Percentiles rank a stretch among this genome's conserved stretches.
phyloP scores from a whole-genome alignment of 2,888 invertebrate genomes.

The Plebejus melissa region DNA sequence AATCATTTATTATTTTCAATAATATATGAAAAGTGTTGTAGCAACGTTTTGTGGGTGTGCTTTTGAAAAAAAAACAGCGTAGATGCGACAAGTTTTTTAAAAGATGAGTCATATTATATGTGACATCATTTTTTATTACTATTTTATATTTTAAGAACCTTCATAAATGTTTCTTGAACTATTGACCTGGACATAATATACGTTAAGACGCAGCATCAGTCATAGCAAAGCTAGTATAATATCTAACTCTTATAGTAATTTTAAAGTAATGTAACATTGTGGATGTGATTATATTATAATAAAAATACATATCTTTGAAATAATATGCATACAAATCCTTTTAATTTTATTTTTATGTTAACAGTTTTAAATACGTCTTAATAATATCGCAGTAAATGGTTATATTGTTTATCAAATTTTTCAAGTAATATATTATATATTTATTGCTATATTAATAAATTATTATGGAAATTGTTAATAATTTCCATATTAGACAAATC shows the following conservation, averaged over 20 bases:
- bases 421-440: too few species aligned
- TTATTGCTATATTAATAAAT: too few species aligned
- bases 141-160: constrained; percentile 34
- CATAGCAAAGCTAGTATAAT: neutral
- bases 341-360: too few species aligned
- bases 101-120: constrained; percentile 56
- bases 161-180: constrained; percentile 53
- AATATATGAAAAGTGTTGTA: neutral
- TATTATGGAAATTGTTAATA: neutral
- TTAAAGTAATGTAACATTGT: neutral
- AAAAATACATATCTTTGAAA: too few species aligned
- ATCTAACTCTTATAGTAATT: neutral
- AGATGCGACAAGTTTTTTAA: constrained; percentile 34
- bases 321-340: too few species aligned
- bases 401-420: too few species aligned
- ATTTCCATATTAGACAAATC: neutral
- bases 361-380: too few species aligned
- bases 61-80: neutral
- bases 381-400: too few species aligned
- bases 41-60: neutral
- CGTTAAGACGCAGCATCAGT: constrained; percentile 39
- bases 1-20: too few species aligned
- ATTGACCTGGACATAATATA: constrained; percentile 62
- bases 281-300: neutral
- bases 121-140: constrained; percentile 74